Evolutionary conservation across 2,888 invertebrate genomes (phyloP), one percentile per base, ranked within the genome.

Genomic region (Bombylius major): DNA sequence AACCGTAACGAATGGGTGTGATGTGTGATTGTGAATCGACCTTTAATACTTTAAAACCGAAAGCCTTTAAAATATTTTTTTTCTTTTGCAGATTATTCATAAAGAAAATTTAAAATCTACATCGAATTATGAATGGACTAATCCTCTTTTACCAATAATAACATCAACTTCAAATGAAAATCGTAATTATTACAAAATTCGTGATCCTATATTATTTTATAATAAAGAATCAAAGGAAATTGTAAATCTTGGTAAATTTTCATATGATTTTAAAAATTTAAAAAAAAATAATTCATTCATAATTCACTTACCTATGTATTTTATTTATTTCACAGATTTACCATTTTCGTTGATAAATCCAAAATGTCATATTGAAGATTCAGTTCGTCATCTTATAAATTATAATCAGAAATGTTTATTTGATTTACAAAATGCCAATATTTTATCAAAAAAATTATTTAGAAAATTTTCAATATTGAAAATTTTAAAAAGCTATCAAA

Each of bases 281-380:
- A 36, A 23, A 53, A 33, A 5, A 1, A 14, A n/a, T 14, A 23
- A 4, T 11, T 11, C 1, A 42, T n/a, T n/a, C n/a, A n/a, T n/a
- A n/a, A n/a, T n/a, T n/a, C n/a, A 39, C 9, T 39, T 39, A 39
- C 7, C 39, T 9, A 23, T 31, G 3, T 23, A 51, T 8, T 51
- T 42, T 12, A 51, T 11, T 23, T 31, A 31, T 13, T 44, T 56
- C 56, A 11, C 54, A 61, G 71, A 70, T 50, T 58, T 72, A 54
- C 72, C 72, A 8, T 58, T 62, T 57, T 64, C 65, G 2, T 63
- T 68, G 12, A 63, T 64, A n/a, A 63, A 64, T 11, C 55, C 66
- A 5, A 56, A 60, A 23, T 73, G 73, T 50, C 66, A 65, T 47
- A 53, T 70, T 4, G 59, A 56, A 36, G 67, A 69, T 32, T 59